Conservation (phyloP, 2,797 vertebrate species). For the Echeneis naucrates region DNA sequence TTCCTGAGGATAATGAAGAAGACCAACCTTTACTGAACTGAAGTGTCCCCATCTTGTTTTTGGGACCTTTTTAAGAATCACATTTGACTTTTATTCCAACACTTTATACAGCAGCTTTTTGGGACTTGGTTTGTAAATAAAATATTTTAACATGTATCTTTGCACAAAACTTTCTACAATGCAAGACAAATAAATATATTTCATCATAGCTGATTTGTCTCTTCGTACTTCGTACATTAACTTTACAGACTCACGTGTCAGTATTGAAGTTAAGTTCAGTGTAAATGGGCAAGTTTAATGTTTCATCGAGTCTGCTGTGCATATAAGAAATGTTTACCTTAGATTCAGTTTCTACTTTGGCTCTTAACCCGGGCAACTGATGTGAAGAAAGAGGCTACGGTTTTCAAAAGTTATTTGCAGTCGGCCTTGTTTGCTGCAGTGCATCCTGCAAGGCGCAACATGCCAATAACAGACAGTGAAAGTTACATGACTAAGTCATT, state of each 20-base stretch:
- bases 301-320: neutral
- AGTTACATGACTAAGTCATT: constrained; percentile 65
- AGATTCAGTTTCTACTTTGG: neutral
- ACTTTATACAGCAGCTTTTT: constrained; percentile 30
- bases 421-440: constrained; percentile 3
- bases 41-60: neutral
- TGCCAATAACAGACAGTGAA: constrained; percentile 58
- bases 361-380: neutral
- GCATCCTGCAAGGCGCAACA: constrained; percentile 25
- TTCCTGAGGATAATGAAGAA: constrained; percentile 97
- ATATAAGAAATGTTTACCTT: neutral
- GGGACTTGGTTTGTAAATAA: constrained; percentile 61
- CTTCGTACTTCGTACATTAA: neutral
- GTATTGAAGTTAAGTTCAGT: neutral
- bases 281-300: neutral
- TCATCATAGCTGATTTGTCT: constrained; percentile 29
- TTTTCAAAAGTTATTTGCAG: constrained; percentile 29
- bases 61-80: constrained; percentile 6
- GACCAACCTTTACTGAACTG: constrained; percentile 89
- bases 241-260: neutral
- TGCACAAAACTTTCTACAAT: constrained; percentile 63
- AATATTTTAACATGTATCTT: constrained; percentile 54
- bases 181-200: constrained; percentile 73
- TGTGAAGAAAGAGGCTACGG: neutral
- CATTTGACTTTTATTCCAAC: constrained; percentile 6